Evolutionary conservation across 2,888 invertebrate genomes (phyloP), one percentile per base, ranked within the genome.

Genomic region (Bursaphelenchus okinawaensis): DNA sequence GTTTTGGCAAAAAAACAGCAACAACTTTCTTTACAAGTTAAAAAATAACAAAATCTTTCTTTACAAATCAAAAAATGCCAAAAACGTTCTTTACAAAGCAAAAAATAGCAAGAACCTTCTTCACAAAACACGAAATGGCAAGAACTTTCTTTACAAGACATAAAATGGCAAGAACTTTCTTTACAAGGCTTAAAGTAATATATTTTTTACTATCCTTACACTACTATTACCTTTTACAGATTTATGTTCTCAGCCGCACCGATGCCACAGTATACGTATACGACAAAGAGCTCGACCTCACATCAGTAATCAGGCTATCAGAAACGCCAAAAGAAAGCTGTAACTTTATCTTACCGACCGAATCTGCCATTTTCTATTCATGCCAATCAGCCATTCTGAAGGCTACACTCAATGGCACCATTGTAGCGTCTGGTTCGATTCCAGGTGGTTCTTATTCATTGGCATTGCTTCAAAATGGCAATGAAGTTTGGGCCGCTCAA

Each of bases 401-500:
- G 8, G 19, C 50, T 16, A 16, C 60, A 20, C n/a, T 4, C 3
- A 40, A 59, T 20, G 60, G 60, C 9, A 59, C 31, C 22, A 19
- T 59, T 16, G 52, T 59, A 19, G 60, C 12, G 19, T 26, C 20
- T 3, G 57, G 50, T 16, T 20, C 57, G 16, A 28, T 28, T 23
- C 27, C 24, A 2, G 60, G 27, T 23, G 60, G 50, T 12, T 22
- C 52, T 29, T 59, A 59, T 27, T 59, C 60, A 16, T 20, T 59
- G 19, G 60, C 60, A 2, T n/a, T 40, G 12, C 40, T 40, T 6
- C 2, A 40, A 40, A 40, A 40, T 40, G 50, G 29, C 28, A 20
- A 59, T 27, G 52, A 59, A 29, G n/a, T 59, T 3, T 59, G 60
- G 60, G 60, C 51, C 9, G 60, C 27, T 20, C 40, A 29, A 29